Evolutionary conservation across 2,113 vertebrate genomes (phyloP), one percentile per base, ranked within the genome.

Genomic region (Trogon melanurus): DNA sequence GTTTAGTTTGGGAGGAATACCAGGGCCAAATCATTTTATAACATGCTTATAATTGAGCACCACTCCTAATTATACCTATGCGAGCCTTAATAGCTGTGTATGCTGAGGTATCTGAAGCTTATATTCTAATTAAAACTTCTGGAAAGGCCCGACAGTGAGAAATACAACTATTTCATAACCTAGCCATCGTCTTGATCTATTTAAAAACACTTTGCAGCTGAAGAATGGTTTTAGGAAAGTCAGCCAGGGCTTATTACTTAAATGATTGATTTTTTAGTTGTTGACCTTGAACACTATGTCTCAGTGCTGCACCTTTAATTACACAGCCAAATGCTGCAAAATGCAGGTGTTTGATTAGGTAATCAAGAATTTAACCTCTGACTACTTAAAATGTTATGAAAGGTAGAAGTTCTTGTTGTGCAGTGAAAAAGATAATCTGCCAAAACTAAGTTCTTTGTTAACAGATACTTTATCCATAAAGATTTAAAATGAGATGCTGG

Each of bases 241-340:
- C 80, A 91, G 7, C 73, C 74, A 91, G 83, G 19, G 54, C 62
- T 95, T 92, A 91, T 93, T 96, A 72, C 61, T 93, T 93, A 88
- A 89, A 78, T 93, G 60, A 91, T 30, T 96, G 73, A 93, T 94
- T 86, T 89, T 86, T 66, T 61, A 71, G 70, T 94, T 89, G 74
- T 94, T 97, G 94, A 97, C 88, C 82, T 89, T 97, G 89, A 85
- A 51, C 51, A 41, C 29, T 62, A 17, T 2, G 3, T 26, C 67
- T 91, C 60, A 50, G 20, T 89, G 71, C 65, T 95, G 45, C 70
- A 89, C 56, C 48, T 95, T 94, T 95, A 96, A 96, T 97, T 95
- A 89, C 41, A 91, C 21, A 78, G 62, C 23, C 56, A 91, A 94
- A 16, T 85, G 64, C 85, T 81, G 89, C 73, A 89, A 89, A 95